Conservation (phyloP, 1,140 invertebrate genomes). For the Bombus difficillimus region DNA sequence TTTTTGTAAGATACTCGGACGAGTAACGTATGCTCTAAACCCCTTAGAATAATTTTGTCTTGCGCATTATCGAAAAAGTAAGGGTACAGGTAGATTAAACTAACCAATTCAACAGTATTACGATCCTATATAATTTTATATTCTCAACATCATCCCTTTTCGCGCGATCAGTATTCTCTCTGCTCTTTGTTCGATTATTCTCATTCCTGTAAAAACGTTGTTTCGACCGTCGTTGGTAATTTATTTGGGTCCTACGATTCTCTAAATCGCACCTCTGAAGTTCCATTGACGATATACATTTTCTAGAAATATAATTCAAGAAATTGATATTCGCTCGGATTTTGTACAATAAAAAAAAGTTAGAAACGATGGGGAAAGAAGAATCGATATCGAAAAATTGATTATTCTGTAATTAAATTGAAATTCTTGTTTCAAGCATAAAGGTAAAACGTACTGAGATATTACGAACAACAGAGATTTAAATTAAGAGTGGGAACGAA, state of each 20-base stretch:
- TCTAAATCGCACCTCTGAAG: conserved; percentile 1
- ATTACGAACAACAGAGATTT: conserved; percentile 34
- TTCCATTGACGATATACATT: conserved; percentile 25
- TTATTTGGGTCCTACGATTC: not conserved
- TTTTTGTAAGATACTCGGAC: conserved; percentile 30
- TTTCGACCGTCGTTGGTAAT: conserved; percentile 3
- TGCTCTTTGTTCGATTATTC: conserved; percentile 30
- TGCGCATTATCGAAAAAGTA: not conserved
- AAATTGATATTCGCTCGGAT: conserved; percentile 28
- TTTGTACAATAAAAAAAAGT: conserved; percentile 22
- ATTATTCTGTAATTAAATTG: conserved; percentile 27
- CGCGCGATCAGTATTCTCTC: conserved; percentile 19
- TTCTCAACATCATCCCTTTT: not conserved
- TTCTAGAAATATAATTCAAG: conserved; percentile 4
- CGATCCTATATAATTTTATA: conserved; percentile 29
- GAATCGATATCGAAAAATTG: not conserved
- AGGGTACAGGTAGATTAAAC: conserved; percentile 47
- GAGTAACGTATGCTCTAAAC: not conserved
- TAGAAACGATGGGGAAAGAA: not conserved
- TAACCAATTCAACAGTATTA: conserved; percentile 62
- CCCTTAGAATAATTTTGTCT: conserved; percentile 5
- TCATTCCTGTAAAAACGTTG: conserved; percentile 33
- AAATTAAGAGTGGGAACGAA: conserved; percentile 42
- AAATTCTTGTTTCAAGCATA: conserved; percentile 10
- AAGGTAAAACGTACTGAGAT: conserved; percentile 11